Percentiles rank a stretch among this genome's conserved stretches.
These are phyloP conservation scores for Crotalus horridus DNA, from an alignment of 2,113 vertebrate genomes.

Conservation along the genomic window DNA sequence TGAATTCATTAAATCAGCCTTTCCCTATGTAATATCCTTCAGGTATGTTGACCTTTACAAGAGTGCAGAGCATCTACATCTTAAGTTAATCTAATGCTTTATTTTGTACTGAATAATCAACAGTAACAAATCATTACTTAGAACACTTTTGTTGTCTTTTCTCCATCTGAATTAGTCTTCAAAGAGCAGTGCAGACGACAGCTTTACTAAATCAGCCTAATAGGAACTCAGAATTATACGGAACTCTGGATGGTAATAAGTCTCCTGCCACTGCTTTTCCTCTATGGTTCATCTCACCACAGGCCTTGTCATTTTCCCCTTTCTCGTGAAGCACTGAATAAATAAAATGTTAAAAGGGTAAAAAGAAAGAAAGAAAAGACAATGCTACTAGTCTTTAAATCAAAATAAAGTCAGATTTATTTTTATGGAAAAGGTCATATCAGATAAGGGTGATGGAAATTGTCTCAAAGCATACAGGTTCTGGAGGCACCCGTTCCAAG, in stretches of 20 bases:
- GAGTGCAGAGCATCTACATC: background rate
- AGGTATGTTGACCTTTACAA: background rate
- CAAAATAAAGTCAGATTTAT: background rate
- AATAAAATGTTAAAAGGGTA: background rate
- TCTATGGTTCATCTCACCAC: background rate
- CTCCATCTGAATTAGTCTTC: background rate
- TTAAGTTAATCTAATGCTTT: background rate
- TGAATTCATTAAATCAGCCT: background rate
- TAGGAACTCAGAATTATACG: background rate
- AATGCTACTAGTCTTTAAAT: background rate
- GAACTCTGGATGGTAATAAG: background rate
- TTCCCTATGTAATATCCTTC: background rate
- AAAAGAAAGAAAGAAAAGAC: background rate
- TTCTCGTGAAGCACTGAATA: background rate
- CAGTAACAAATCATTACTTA: background rate
- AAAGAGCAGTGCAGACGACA: background rate
- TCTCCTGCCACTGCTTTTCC: background rate
- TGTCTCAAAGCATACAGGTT: background rate
- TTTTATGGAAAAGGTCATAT: background rate
- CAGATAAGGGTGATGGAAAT: background rate
- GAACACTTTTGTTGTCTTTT: background rate
- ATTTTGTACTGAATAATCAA: background rate
- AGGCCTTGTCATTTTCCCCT: background rate
- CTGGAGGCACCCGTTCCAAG: background rate
- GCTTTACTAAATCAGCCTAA: background rate